A percentile compares a stretch with the other conserved stretches of the same genome.
Evolutionary conservation across 1,140 invertebrate species (phyloP).

Genomic region (Chlorops oryzae): DNA sequence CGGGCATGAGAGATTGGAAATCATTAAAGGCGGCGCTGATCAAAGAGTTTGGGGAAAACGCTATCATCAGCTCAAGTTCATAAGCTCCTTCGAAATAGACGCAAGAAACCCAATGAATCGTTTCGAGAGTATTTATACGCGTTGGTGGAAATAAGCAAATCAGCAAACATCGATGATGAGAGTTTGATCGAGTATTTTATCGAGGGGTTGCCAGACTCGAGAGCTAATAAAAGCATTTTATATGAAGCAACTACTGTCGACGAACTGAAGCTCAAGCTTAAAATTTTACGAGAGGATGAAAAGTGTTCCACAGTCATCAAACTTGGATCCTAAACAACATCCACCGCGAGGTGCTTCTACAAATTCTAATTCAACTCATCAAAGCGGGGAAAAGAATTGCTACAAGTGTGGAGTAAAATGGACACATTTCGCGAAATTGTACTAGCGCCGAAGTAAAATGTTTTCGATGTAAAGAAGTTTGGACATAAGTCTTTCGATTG

Average conservation of each 20-base stretch:
- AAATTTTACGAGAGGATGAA: not conserved
- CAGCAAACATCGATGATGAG: not conserved
- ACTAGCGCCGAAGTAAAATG: no score
- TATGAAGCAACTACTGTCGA: not conserved
- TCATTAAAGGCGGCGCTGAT: not conserved
- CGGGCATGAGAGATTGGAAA: not conserved
- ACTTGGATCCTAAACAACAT: no score
- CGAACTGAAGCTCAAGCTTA: not conserved
- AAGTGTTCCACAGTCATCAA: not conserved
- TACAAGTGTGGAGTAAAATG: no score
- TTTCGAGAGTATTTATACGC: not conserved
- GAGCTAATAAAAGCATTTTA: not conserved
- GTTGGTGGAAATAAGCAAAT: not conserved
- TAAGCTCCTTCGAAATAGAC: not conserved
- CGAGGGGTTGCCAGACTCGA: not conserved
- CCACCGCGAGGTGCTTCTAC: no score
- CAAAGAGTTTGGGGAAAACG: not conserved
- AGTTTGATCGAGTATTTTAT: constrained; percentile 3
- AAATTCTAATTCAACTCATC: no score
- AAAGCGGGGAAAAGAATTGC: no score
- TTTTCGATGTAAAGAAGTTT: no score
- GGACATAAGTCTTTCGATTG: no score
- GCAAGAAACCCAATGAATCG: not conserved
- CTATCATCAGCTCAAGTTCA: not conserved
- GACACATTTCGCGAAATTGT: no score